Evolutionary conservation across 2,113 vertebrate genomes (phyloP).

Genomic region (Lates calcarifer): DNA sequence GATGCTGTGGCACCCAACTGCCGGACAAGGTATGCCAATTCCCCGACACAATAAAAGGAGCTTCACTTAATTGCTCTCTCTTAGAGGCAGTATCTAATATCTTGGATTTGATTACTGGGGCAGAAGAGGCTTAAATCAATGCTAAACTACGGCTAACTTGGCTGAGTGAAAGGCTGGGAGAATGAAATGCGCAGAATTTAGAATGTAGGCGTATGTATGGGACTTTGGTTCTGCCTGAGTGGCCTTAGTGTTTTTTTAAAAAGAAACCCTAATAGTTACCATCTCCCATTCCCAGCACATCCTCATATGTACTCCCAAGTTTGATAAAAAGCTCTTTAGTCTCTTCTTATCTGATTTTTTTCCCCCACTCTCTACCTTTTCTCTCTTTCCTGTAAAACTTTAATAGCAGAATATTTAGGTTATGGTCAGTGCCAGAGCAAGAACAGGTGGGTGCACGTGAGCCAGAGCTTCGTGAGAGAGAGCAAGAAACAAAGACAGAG

Average conservation of each 20-base stretch:
- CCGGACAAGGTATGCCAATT: constrained; percentile 36
- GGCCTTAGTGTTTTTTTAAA: constrained; percentile 41
- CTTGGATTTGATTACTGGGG: constrained; percentile 52
- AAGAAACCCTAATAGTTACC: constrained; percentile 4
- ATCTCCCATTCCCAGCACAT: constrained; percentile 15
- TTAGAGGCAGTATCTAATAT: constrained; percentile 55
- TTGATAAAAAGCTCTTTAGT: constrained; percentile 36
- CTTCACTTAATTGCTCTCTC: constrained; percentile 56
- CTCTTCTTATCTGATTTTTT: constrained; percentile 22
- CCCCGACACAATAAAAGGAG: constrained; percentile 35
- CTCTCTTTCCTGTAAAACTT: constrained; percentile 48
- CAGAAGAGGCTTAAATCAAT: constrained; percentile 44
- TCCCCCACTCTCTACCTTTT: background rate
- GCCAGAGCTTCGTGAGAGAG: background rate
- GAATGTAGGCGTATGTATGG: background rate
- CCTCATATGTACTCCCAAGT: background rate
- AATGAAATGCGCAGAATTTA: constrained; percentile 20
- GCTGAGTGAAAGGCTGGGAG: constrained; percentile 18
- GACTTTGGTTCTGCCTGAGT: background rate
- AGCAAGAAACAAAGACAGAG: background rate
- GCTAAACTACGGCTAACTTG: constrained; percentile 4
- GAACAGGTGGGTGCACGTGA: constrained; percentile 25
- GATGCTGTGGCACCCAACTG: constrained; percentile 39
- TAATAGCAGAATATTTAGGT: constrained; percentile 57
- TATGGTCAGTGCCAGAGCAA: constrained; percentile 9